These are phyloP conservation scores for Cataglyphis livida DNA, from an alignment of 2,888 invertebrate genomes.

Conservation along the genomic window DNA sequence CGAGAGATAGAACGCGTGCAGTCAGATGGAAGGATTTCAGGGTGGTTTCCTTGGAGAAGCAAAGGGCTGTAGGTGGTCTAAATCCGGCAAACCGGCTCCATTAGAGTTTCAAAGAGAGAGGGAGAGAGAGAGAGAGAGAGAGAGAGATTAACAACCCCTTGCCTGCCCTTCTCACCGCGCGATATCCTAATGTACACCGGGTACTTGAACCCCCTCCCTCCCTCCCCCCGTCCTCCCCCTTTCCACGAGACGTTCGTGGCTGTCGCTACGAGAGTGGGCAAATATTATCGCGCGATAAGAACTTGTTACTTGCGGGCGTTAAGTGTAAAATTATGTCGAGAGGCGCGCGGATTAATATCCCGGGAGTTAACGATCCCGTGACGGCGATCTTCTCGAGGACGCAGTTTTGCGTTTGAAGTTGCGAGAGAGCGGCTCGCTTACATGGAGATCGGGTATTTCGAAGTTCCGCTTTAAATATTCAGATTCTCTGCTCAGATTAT, in stretches of 20 bases:
- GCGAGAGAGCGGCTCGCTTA: conserved; percentile 13
- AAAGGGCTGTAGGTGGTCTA: conserved; percentile 67
- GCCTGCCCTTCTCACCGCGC: conserved; percentile 11
- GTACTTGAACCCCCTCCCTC: conserved; percentile 11
- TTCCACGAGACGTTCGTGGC: not conserved
- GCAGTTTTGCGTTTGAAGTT: conserved; percentile 18
- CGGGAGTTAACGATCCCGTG: not conserved
- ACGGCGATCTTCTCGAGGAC: not conserved
- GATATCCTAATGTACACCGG: conserved; percentile 46
- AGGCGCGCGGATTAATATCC: conserved; percentile 9
- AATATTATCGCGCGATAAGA: conserved; percentile 28
- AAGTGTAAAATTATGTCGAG: conserved; percentile 21
- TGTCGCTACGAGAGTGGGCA: not conserved
- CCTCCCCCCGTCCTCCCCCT: not conserved
- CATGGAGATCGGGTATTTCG: conserved; percentile 45
- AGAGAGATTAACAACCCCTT: conserved; percentile 37
- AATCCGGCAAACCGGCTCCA: conserved; percentile 69
- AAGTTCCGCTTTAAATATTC: conserved; percentile 59
- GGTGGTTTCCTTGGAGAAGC: conserved; percentile 50
- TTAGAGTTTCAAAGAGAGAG: conserved; percentile 63
- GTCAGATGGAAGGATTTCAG: conserved; percentile 59
- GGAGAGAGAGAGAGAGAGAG: conserved; percentile 41
- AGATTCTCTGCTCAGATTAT: conserved; percentile 15
- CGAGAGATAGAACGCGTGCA: conserved; percentile 59
- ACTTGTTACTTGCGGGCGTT: conserved; percentile 1